Evolutionary conservation across 2,797 vertebrate species (phyloP).

Genomic region (Spinus olivaceus): DNA sequence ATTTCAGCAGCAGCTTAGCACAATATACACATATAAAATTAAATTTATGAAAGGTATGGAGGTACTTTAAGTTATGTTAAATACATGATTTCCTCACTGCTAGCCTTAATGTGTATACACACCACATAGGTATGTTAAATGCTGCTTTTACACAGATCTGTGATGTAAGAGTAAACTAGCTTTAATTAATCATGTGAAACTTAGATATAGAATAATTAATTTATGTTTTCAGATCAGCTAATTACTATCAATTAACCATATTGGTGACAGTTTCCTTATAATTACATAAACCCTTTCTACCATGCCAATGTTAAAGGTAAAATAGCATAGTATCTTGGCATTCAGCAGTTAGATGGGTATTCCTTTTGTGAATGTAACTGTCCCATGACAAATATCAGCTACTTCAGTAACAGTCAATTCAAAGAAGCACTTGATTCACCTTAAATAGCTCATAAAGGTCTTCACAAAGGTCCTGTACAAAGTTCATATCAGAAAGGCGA

Average conservation of each 20-base stretch:
- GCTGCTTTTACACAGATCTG: not conserved
- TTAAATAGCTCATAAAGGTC: constrained; percentile 97
- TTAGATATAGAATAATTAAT: not conserved
- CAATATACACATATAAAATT: not conserved
- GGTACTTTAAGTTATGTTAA: not conserved
- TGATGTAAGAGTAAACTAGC: not conserved
- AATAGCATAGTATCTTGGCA: not conserved
- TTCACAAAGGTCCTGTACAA: constrained; percentile 97
- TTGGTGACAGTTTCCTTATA: not conserved
- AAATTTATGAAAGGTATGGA: not conserved
- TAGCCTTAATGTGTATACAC: not conserved
- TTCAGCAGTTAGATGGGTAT: not conserved
- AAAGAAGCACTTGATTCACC: constrained; percentile 65
- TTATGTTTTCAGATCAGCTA: not conserved
- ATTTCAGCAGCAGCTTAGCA: not conserved
- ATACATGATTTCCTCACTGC: not conserved
- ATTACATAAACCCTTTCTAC: not conserved
- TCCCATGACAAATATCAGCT: not conserved
- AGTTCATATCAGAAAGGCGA: constrained; percentile 96
- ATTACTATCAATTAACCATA: not conserved
- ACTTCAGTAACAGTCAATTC: not conserved
- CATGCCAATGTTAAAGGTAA: not conserved
- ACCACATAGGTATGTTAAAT: not conserved
- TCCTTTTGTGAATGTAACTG: not conserved
- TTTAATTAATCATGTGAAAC: not conserved